Base-by-base conservation (phyloP, 2,888 invertebrate genomes). In the Rhyacophila evoluta region DNA sequence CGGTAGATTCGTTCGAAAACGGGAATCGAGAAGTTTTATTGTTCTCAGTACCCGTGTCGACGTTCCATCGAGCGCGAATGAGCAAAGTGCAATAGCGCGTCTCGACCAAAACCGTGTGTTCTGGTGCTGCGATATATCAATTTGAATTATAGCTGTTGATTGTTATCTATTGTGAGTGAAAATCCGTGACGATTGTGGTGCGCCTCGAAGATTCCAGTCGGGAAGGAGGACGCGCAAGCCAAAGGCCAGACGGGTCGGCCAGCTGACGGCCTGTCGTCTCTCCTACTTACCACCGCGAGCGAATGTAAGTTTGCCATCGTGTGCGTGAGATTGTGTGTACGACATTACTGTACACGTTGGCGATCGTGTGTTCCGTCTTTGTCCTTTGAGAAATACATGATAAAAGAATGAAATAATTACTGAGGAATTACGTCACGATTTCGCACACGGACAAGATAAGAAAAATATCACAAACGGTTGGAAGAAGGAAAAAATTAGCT, bases 61-160 rank as follows among this genome's bases (percentile, higher is more conserved):
- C 55, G 55, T 55, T 19, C 55, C 55, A 19, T 10, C 55, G n/a
- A 69, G 15, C 55, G 55, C 75, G 70, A 33, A 36, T 39, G 72
- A 67, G 71, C 72, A 72, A 72, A 76, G 76, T 72, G 76, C 76
- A 76, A 67, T 55, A 55, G 55, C 36, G 76, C 33, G 76, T 76
- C 76, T 38, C 55, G 70, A 75, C 69, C 25, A 70, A 69, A 38
- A 70, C 69, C 29, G 28, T 69, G 29, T 33, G 69, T 69, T 28
- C 69, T 69, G 69, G 28, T 69, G 69, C 29, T 29, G 69, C 33
- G 69, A 29, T 69, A 29, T 69, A 29, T 28, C 0, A n/a, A 27
- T 69, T 28, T 29, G 33, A 15, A 69, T 12, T 69, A 69, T 69
- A 69, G 69, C 69, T 69, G 69, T 69, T 1, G 12, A 33, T 28